Evolutionary conservation across 2,888 invertebrate genomes (phyloP).

Genomic region (Rapana venosa): DNA sequence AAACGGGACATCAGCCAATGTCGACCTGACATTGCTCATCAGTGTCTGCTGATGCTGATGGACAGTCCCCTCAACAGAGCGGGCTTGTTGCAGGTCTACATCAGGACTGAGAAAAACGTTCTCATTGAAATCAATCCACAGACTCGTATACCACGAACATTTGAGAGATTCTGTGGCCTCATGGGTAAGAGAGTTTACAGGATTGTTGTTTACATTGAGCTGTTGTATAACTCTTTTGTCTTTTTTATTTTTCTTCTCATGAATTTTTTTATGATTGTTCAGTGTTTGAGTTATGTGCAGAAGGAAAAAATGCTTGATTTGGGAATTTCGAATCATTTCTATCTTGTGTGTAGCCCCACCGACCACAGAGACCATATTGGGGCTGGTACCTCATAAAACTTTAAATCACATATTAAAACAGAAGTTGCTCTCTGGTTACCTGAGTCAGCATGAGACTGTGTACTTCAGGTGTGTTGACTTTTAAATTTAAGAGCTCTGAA

Average conservation of each 20-base stretch:
- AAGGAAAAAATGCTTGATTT: too few relatives aligned
- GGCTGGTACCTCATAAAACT: too few relatives aligned
- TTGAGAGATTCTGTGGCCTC: slow-evolving; percentile 96
- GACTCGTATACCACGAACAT: slow-evolving; percentile 96
- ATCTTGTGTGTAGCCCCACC: too few relatives aligned
- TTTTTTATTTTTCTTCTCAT: neutral
- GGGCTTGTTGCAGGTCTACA: slow-evolving; percentile 95
- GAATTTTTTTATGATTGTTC: neutral
- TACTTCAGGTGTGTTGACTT: too few relatives aligned
- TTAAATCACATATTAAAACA: too few relatives aligned
- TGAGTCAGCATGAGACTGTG: too few relatives aligned
- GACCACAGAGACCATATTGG: too few relatives aligned
- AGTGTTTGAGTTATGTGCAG: too few relatives aligned
- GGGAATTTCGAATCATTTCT: too few relatives aligned
- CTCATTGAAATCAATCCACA: slow-evolving; percentile 97
- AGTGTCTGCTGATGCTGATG: slow-evolving; percentile 95
- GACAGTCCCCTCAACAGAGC: slow-evolving; percentile 98
- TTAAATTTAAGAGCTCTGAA: too few relatives aligned
- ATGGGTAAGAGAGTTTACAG: slow-evolving; percentile 85
- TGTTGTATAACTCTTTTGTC: neutral
- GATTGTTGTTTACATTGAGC: too few relatives aligned
- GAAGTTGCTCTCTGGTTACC: too few relatives aligned
- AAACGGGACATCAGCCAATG: slow-evolving; percentile 89
- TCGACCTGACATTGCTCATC: slow-evolving; percentile 97
- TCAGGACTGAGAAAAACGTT: slow-evolving; percentile 94